Evolutionary conservation across 2,797 vertebrate genomes (phyloP).

Genomic region (Mycteria americana): DNA sequence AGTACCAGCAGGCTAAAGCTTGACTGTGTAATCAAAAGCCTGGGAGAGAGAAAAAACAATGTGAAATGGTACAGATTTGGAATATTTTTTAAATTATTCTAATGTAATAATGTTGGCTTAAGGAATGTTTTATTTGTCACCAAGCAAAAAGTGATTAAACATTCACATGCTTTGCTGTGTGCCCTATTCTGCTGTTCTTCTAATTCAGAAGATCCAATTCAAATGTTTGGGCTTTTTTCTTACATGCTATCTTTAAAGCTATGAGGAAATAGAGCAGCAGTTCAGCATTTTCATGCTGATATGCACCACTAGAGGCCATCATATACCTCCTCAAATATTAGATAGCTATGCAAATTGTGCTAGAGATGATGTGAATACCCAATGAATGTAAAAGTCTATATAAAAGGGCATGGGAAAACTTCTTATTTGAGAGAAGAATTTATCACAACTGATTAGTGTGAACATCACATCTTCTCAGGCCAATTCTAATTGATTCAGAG

Average conservation of each 20-base stretch:
- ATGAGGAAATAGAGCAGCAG: not conserved
- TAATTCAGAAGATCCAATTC: not conserved
- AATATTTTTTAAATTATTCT: not conserved
- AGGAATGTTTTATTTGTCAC: not conserved
- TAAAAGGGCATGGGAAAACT: not conserved
- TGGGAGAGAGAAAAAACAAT: not conserved
- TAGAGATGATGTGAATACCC: not conserved
- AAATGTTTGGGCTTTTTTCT: not conserved
- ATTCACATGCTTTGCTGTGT: not conserved
- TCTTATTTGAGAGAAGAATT: not conserved
- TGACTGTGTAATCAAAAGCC: not conserved
- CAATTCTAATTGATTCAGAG: not conserved
- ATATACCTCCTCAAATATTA: slow-evolving; percentile 73
- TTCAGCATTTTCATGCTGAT: slow-evolving; percentile 38
- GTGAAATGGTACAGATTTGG: not conserved
- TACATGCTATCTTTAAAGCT: not conserved
- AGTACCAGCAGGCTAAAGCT: not conserved
- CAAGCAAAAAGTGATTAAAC: not conserved
- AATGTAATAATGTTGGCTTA: not conserved
- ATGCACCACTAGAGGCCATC: slow-evolving; percentile 79
- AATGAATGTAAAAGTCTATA: not conserved
- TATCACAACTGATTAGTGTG: not conserved
- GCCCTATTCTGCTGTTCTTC: not conserved
- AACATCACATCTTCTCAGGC: not conserved
- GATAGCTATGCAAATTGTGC: slow-evolving; percentile 63